phyloP scores from a whole-genome alignment of 2,888 invertebrate species.

The Drosophila paucipuncta region DNA sequence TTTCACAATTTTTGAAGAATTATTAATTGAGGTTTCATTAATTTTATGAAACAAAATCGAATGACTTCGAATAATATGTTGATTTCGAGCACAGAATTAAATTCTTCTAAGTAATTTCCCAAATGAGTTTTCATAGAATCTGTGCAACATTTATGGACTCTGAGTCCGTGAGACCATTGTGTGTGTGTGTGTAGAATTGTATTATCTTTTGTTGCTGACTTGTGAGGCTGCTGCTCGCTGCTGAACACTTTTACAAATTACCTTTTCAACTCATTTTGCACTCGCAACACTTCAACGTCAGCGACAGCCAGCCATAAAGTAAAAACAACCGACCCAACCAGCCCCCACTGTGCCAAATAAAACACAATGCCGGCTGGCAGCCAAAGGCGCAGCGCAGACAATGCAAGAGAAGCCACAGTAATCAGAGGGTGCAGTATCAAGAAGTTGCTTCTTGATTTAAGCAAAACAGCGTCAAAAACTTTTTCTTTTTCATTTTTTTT shows the following conservation, averaged over 20 bases:
- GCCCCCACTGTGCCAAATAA: background rate
- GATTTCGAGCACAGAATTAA: too few species aligned
- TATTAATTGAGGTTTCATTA: too few species aligned
- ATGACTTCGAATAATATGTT: too few species aligned
- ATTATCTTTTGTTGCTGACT: slow-evolving; percentile 3
- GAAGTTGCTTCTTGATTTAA: slow-evolving; percentile 44
- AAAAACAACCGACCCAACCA: slow-evolving; percentile 3
- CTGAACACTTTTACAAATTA: slow-evolving; percentile 63
- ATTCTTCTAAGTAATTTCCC: background rate
- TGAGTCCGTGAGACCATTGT: background rate
- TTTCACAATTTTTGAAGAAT: too few species aligned
- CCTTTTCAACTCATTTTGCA: slow-evolving; percentile 66
- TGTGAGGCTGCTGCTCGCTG: slow-evolving; percentile 14
- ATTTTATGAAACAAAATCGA: too few species aligned
- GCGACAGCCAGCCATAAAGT: slow-evolving; percentile 17
- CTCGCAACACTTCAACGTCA: slow-evolving; percentile 54
- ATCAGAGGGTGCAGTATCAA: slow-evolving; percentile 14
- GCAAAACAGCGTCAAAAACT: slow-evolving; percentile 45
- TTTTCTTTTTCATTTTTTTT: background rate
- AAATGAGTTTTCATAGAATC: background rate
- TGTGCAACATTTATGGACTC: background rate
- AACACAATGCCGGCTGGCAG: slow-evolving; percentile 53
- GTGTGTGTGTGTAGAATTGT: background rate
- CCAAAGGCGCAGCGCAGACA: slow-evolving; percentile 44
- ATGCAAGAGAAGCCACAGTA: slow-evolving; percentile 10